Base-by-base conservation (phyloP, 2,113 vertebrate species). In the Elachura formosa region DNA sequence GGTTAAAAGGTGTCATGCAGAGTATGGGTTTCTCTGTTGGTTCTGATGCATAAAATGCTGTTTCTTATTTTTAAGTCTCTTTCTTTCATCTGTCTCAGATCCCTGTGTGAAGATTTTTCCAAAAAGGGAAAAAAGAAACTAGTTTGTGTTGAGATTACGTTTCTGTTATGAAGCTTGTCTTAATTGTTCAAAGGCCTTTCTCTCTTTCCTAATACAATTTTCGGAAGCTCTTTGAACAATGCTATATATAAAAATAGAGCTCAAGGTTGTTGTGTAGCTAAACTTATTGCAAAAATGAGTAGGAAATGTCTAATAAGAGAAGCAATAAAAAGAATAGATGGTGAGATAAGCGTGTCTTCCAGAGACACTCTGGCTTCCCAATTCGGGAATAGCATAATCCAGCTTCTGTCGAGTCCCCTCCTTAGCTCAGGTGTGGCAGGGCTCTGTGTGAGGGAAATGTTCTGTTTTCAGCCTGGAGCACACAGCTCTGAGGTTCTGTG, bases 251-350 rank as follows among this genome's bases (percentile, higher is more conserved):
- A 90, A 94, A 95, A 93, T 96, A 97, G 77, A 76, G 69, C 63
- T 96, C 83, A 97, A 95, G 93, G 94, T 87, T 96, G 94, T 58
- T 61, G 38, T 72, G 76, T 93, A 61, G 77, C 91, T 94, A 93
- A 92, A 94, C 88, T 91, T 91, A 79, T 69, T 81, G 29, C 61
- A 78, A 77, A 96, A 93, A 83, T 2, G 45, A 95, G 72, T 94
- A 97, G 97, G 96, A 96, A 97, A 93, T 92, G 43, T 85, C 95
- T 97, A 97, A 96, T 97, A 91, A 96, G 94, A 96, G 84, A 86
- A 97, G 93, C 68, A 97, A 95, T 94, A 94, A 96, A 96, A 96
- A 86, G 38, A 93, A 72, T 77, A 96, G 93, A 90, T 85, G 79
- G 72, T 9, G 81, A 94, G 91, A 93, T 97, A 97, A 97, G 86